These are phyloP conservation scores for Aphelinus certus DNA, from an alignment of 1,140 invertebrate species.

Conservation along the genomic window DNA sequence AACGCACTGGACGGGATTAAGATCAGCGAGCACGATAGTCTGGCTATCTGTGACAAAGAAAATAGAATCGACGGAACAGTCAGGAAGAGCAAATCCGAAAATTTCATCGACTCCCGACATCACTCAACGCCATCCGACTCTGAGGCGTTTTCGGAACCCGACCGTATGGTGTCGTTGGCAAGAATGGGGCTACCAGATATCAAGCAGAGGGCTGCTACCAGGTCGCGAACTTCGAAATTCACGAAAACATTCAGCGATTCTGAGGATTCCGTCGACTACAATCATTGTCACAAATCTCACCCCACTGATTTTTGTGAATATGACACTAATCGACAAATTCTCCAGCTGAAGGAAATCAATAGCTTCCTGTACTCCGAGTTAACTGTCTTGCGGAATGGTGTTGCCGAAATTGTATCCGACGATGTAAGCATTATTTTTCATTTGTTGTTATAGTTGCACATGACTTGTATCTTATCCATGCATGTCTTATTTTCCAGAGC, in stretches of 20 bases:
- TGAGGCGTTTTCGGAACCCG: constrained; percentile 86
- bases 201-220: constrained; percentile 46
- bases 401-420: constrained; percentile 44
- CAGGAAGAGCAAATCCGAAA: constrained; percentile 51
- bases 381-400: constrained; percentile 49
- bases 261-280: constrained; percentile 58
- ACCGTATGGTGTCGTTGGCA: constrained; percentile 79
- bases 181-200: constrained; percentile 75
- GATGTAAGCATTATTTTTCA: constrained; percentile 45
- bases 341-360: constrained; percentile 55
- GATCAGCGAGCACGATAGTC: constrained; percentile 28
- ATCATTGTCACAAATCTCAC: constrained; percentile 51
- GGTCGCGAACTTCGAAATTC: constrained; percentile 48
- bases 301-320: constrained; percentile 52
- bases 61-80: constrained; percentile 26
- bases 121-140: constrained; percentile 74
- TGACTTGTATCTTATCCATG: background rate
- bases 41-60: constrained; percentile 14
- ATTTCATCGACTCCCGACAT: constrained; percentile 44
- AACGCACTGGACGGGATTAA: constrained; percentile 47
- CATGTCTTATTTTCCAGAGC: constrained; percentile 42
- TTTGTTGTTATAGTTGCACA: constrained; percentile 6
- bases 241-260: constrained; percentile 57
- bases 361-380: constrained; percentile 53
- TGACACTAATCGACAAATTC: constrained; percentile 51